Base-by-base conservation (phyloP, 2,888 invertebrate genomes). In the Argynnis bischoffii region DNA sequence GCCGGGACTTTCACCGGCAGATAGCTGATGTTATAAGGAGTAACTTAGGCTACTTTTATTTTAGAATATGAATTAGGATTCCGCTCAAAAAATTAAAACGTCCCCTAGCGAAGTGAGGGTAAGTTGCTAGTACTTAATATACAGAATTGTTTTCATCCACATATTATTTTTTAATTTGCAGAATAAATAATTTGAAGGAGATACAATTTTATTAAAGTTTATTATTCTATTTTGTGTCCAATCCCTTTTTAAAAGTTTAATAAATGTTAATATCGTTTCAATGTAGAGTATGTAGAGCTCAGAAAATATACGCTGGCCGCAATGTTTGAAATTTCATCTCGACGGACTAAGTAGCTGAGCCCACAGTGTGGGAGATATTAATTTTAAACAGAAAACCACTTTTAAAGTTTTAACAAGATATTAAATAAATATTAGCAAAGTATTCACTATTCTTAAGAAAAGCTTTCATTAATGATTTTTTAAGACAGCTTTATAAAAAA, bases 311-410 rank as follows among this genome's bases (percentile, higher is more conserved):
- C 55, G 57, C 31, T 50, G 14, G 55, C 57, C 59, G 60, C 63
- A 35, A 64, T 64, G 64, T 65, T 67, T 48, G 57, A 67, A 65
- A 70, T 67, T 67, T 70, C 64, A 67, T 70, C 55, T 67, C 61
- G 15, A 46, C 35, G 67, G 64, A 57, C 57, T 26, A 50, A 64
- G 67, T 54, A 48, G 55, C 48, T 64, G 56, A 47, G 48, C 41
- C 21, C 21, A 66, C 54, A 54, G 21, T 15, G 11, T 55, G 14
- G 21, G 13, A 66, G 47, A 66, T 66, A 66, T 66, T 66, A 66
- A 65, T 59, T 65, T 65, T 65, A 31, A 53, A 59, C 41, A 51
- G 35, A 35, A 18, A 18, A 51, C 31, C 14, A 16, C 18, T 61
- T 51, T n/a, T 51, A 59, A 48, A n/a, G 47, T 31, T 26, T 31